Evolutionary conservation across 2,113 vertebrate genomes (phyloP).

Genomic region (Laticauda laticaudata): DNA sequence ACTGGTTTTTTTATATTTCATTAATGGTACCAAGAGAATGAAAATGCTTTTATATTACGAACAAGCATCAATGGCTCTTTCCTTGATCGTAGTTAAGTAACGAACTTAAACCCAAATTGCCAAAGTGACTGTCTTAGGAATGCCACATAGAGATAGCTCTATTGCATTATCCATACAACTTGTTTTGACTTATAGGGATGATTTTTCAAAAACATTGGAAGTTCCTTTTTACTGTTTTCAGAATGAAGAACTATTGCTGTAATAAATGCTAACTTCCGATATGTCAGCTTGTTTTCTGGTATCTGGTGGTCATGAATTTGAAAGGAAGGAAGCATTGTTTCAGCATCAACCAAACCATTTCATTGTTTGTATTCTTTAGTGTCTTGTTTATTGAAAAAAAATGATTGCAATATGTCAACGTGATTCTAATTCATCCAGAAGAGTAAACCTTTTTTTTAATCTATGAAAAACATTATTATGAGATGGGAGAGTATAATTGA

Average conservation of each 20-base stretch:
- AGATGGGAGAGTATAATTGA: background rate
- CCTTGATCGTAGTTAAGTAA: background rate
- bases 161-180: background rate
- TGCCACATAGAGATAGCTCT: background rate
- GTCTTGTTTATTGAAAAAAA: background rate
- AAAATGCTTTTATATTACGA: background rate
- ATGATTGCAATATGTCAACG: constrained; percentile 1
- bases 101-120: background rate
- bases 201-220: background rate
- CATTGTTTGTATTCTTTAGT: background rate
- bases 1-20: background rate
- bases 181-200: background rate
- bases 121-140: background rate
- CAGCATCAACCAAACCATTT: background rate
- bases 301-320: background rate
- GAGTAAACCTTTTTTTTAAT: background rate
- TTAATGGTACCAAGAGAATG: background rate
- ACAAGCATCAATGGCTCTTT: background rate
- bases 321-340: constrained; percentile 12
- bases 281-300: background rate
- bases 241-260: background rate
- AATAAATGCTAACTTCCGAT: background rate
- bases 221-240: constrained; percentile 7
- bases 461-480: background rate
- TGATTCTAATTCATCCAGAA: background rate